phyloP scores from a whole-genome alignment of 1,140 invertebrate genomes.

The Drosophila pseudoobscura region DNA sequence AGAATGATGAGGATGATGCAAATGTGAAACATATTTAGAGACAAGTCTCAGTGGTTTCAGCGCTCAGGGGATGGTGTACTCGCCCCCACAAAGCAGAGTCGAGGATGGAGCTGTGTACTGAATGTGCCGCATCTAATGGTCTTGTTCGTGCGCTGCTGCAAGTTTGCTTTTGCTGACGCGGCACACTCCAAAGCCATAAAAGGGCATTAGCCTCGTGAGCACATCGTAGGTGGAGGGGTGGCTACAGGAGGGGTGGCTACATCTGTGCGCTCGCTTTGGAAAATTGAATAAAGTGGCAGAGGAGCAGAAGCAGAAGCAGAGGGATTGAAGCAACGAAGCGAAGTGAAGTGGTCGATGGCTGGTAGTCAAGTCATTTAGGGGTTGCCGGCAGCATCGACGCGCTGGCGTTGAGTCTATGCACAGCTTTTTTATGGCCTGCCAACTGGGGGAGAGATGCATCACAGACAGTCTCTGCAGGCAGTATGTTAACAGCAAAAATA shows the following conservation, averaged over 20 bases:
- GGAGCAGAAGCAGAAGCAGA: background rate
- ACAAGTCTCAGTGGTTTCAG: conserved; percentile 5
- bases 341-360: conserved; percentile 39
- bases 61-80: conserved; percentile 3
- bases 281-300: conserved; percentile 68
- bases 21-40: conserved; percentile 54
- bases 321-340: conserved; percentile 20
- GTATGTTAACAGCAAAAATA: conserved; percentile 1
- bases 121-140: conserved; percentile 27
- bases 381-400: conserved; percentile 42
- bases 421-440: conserved; percentile 52
- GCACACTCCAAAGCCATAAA: conserved; percentile 75
- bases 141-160: conserved; percentile 39
- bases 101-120: conserved; percentile 1
- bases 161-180: conserved; percentile 61
- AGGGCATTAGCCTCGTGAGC: conserved; percentile 73
- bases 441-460: conserved; percentile 17
- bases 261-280: conserved; percentile 50
- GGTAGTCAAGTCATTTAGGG: conserved; percentile 66
- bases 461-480: conserved; percentile 22
- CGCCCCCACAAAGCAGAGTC: conserved; percentile 14
- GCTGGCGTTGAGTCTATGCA: conserved; percentile 26
- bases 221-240: conserved; percentile 39
- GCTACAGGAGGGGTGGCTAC: background rate
- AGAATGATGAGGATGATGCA: conserved; percentile 32